A percentile compares a stretch with the other conserved stretches of the same genome.
These are phyloP conservation scores for Penaeus vannamei DNA, from an alignment of 1,140 invertebrate species.

Conservation along the genomic window DNA sequence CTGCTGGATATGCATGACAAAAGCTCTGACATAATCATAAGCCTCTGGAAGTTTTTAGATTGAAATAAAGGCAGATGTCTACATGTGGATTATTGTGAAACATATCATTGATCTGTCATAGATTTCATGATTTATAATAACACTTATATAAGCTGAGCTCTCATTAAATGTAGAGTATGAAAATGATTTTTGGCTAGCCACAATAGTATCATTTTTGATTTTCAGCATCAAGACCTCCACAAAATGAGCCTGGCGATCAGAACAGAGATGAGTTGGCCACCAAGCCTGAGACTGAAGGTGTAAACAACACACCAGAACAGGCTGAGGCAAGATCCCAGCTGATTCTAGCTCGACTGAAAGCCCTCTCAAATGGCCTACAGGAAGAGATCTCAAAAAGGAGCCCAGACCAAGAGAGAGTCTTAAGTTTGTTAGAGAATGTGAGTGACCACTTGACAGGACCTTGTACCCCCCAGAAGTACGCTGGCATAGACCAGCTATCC, in stretches of 20 bases:
- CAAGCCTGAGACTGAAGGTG: not conserved
- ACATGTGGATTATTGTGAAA: too few species aligned
- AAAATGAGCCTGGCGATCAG: conserved; percentile 20
- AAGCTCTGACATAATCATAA: too few species aligned
- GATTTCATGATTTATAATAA: too few species aligned
- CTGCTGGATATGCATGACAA: too few species aligned
- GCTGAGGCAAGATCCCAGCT: not conserved
- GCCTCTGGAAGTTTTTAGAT: too few species aligned
- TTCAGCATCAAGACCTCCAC: conserved; percentile 48
- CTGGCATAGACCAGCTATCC: conserved; percentile 46
- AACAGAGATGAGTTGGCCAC: not conserved
- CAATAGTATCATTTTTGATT: conserved; percentile 50
- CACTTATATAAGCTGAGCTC: not conserved
- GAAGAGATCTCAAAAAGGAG: conserved; percentile 29
- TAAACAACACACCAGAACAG: conserved; percentile 1
- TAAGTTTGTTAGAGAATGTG: conserved; percentile 25
- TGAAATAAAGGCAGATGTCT: too few species aligned
- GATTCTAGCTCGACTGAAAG: conserved; percentile 22
- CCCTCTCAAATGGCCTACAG: not conserved
- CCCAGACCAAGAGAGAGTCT: not conserved
- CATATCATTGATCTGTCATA: too few species aligned
- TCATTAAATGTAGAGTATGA: not conserved
- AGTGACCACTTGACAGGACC: conserved; percentile 49
- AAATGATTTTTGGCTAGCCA: conserved; percentile 9
- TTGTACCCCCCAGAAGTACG: conserved; percentile 67